Base-by-base conservation (phyloP, 2,888 invertebrate genomes). In the Perithous albicinctus region DNA sequence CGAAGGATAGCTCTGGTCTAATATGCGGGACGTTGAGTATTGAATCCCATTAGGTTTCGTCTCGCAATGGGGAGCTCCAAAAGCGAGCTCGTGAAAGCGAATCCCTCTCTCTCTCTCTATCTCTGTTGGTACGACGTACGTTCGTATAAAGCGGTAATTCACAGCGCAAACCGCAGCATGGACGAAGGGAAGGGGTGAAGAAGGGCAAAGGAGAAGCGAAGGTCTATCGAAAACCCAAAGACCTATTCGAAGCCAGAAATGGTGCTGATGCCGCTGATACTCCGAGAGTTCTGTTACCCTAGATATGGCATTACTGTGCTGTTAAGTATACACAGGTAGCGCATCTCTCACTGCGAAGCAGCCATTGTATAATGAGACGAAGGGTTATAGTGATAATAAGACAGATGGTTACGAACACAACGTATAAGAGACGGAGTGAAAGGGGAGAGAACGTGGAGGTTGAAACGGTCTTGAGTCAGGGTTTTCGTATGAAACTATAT, bases 1-100 rank as follows among this genome's bases (percentile, higher is more conserved):
- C 5, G 20, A 18, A n/a, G n/a, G n/a, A n/a, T 43, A 12, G 41
- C 41, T 10, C 18, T 20, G 10, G 3, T 63, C 23, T 38, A 38
- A 41, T 18, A 41, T 63, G 38, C 23, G n/a, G 23, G 18, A 23
- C 63, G 43, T 41, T 41, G 23, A 41, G 7, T 41, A 43, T 64
- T 46, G 26, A 64, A 46, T 64, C 64, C 64, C 23, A 64, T 64
- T 64, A 64, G n/a, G 15, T 41, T 61, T 29, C 23, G 41, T 41
- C 38, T 20, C 1, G 18, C 38, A 15, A 56, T 32, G 32, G 41
- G n/a, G n/a, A n/a, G 38, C 1, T 66, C 8, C 12, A 2, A 1
- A 12, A 0, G 48, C 29, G 18, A n/a, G n/a, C n/a, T n/a, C n/a
- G 26, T 26, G 48, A 18, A 46, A 48, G 29, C 66, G 66, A 18